These are phyloP conservation scores for Urocynchramus pylzowi DNA, from an alignment of 2,113 vertebrate genomes.

Conservation along the genomic window DNA sequence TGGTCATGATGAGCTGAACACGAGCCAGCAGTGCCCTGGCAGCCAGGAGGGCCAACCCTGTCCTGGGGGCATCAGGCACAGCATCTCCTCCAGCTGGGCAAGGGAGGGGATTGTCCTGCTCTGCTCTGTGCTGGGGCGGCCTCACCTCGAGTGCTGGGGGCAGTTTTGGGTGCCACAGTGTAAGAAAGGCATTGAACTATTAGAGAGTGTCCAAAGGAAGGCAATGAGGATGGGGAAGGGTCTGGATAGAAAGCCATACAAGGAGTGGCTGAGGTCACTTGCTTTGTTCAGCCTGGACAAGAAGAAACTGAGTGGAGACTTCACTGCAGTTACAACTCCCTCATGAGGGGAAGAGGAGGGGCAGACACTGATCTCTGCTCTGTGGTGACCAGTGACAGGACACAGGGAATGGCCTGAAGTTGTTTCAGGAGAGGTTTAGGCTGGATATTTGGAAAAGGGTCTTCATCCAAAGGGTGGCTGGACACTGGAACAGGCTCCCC, in stretches of 20 bases:
- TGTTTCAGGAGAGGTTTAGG: neutral
- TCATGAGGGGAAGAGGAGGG: rapidly evolving
- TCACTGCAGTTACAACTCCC: neutral
- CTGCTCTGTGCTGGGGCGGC: rapidly evolving
- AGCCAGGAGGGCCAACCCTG: neutral
- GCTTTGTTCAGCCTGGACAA: neutral
- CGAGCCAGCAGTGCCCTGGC: neutral
- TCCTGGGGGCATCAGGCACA: neutral
- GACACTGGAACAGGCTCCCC: neutral
- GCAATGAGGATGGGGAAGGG: rapidly evolving
- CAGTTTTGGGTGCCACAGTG: neutral
- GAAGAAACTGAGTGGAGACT: neutral
- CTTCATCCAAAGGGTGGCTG: neutral
- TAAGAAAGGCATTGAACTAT: neutral
- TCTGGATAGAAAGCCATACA: rapidly evolving
- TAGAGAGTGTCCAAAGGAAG: neutral
- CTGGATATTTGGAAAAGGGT: neutral
- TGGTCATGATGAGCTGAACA: rapidly evolving
- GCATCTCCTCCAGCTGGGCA: rapidly evolving
- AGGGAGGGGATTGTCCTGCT: neutral
- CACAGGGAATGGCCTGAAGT: too few relatives aligned
- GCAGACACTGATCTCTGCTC: neutral
- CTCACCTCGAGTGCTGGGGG: neutral
- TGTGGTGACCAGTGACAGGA: neutral
- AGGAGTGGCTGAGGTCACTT: neutral